Evolutionary conservation across 2,888 invertebrate genomes (phyloP).

Genomic region (Cryptophagus acutangulus): DNA sequence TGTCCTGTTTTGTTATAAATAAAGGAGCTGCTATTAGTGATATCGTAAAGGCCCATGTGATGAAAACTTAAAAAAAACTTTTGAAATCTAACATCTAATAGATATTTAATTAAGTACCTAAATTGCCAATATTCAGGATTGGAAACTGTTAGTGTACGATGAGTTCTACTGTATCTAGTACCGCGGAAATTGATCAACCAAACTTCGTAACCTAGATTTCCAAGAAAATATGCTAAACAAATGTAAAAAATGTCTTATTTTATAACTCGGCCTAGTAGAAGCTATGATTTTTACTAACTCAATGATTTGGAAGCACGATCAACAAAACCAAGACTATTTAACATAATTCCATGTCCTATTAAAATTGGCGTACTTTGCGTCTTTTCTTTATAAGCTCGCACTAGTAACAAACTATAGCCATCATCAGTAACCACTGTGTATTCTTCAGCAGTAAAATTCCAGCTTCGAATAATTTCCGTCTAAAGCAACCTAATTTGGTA

Average conservation of each 20-base stretch:
- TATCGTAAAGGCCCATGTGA: constrained; percentile 21
- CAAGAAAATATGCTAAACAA: constrained; percentile 18
- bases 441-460: too few relatives aligned
- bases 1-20: constrained; percentile 12
- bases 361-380: constrained; percentile 19
- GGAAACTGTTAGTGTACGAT: constrained; percentile 6
- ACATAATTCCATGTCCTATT: constrained; percentile 20
- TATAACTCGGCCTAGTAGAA: too few relatives aligned
- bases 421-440: constrained; percentile 21
- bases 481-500: constrained; percentile 20
- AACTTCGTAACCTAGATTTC: constrained; percentile 18
- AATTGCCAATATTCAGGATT: constrained; percentile 18
- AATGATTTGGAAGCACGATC: constrained; percentile 19
- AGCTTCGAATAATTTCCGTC: constrained; percentile 19
- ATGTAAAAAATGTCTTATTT: background rate
- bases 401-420: constrained; percentile 20
- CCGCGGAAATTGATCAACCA: constrained; percentile 21
- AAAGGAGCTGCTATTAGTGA: constrained; percentile 10
- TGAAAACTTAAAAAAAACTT: constrained; percentile 17
- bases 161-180: constrained; percentile 17
- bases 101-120: constrained; percentile 12
- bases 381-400: constrained; percentile 17
- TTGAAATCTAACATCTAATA: too few relatives aligned
- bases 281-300: constrained; percentile 15
- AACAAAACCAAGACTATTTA: constrained; percentile 19